A percentile compares a stretch with the other conserved stretches of the same genome.
Evolutionary conservation across 2,888 invertebrate species (phyloP).

Genomic region (Lobophora halterata): DNA sequence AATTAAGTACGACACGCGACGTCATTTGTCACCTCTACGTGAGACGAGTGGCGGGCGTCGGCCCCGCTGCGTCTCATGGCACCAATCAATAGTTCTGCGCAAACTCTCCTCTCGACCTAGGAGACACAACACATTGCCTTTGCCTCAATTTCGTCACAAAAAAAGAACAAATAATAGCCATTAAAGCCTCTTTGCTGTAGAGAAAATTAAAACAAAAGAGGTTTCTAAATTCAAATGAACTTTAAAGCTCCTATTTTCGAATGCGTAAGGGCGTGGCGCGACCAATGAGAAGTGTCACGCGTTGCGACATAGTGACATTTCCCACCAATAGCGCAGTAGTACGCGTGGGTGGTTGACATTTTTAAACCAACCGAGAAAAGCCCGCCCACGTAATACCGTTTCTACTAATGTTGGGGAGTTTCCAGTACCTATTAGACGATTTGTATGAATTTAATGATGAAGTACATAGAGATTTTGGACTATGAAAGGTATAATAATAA

Average conservation of each 20-base stretch:
- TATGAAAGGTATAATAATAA: slow-evolving; percentile 1
- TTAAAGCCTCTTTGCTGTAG: slow-evolving; percentile 5
- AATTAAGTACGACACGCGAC: slow-evolving; percentile 22
- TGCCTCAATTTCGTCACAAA: slow-evolving; percentile 13
- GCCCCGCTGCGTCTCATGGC: slow-evolving; percentile 46
- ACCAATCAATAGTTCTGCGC: slow-evolving; percentile 71
- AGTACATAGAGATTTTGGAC: neutral
- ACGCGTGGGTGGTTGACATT: slow-evolving; percentile 64
- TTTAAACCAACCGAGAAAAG: slow-evolving; percentile 53
- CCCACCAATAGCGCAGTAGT: slow-evolving; percentile 55
- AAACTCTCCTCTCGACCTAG: slow-evolving; percentile 43
- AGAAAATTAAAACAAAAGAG: slow-evolving; percentile 3
- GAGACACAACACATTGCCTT: slow-evolving; percentile 38
- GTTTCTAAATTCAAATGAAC: slow-evolving; percentile 4
- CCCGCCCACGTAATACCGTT: slow-evolving; percentile 51
- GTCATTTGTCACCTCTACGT: slow-evolving; percentile 47
- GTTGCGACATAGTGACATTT: slow-evolving; percentile 73
- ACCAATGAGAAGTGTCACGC: slow-evolving; percentile 71
- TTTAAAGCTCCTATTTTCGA: slow-evolving; percentile 22
- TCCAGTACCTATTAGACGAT: slow-evolving; percentile 8
- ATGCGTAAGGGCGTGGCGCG: slow-evolving; percentile 54
- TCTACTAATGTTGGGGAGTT: slow-evolving; percentile 22
- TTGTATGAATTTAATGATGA: slow-evolving; percentile 7
- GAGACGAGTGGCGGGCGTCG: slow-evolving; percentile 51
- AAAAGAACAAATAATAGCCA: slow-evolving; percentile 1